Evolutionary conservation across 1,140 invertebrate species (phyloP).

Genomic region (Glossosoma conforme): DNA sequence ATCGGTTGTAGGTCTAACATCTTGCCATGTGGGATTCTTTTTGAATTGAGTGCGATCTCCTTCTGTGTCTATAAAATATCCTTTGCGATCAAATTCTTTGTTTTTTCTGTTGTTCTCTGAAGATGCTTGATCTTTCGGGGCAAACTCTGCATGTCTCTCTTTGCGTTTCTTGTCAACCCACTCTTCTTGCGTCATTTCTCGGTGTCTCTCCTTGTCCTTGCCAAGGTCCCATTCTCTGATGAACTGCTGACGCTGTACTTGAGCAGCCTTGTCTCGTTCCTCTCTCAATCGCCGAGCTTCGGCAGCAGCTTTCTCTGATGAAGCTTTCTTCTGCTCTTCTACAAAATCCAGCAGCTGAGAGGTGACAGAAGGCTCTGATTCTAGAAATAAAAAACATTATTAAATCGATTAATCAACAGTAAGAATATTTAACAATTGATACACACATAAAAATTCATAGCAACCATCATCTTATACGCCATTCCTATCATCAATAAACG

Average conservation of each 20-base stretch:
- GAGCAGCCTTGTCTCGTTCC: slow-evolving; percentile 44
- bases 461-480: too few relatives aligned
- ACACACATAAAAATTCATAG: too few relatives aligned
- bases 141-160: slow-evolving; percentile 65
- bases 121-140: slow-evolving; percentile 46
- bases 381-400: slow-evolving; percentile 37
- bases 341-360: slow-evolving; percentile 46
- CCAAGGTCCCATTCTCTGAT: slow-evolving; percentile 66
- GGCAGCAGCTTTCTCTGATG: slow-evolving; percentile 43
- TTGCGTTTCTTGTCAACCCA: slow-evolving; percentile 70
- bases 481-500: too few relatives aligned
- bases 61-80: slow-evolving; percentile 32
- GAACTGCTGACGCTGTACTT: slow-evolving; percentile 50
- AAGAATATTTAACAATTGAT: not conserved
- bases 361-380: slow-evolving; percentile 46
- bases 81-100: slow-evolving; percentile 37
- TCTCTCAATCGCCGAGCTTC: slow-evolving; percentile 41
- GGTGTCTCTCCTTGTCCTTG: slow-evolving; percentile 51
- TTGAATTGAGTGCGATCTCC: slow-evolving; percentile 3
- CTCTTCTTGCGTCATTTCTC: slow-evolving; percentile 70
- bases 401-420: not conserved
- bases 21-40: slow-evolving; percentile 24
- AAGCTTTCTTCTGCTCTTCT: slow-evolving; percentile 47
- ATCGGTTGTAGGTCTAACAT: slow-evolving; percentile 43
- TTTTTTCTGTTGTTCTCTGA: slow-evolving; percentile 29